Evolutionary conservation across 1,140 invertebrate species (phyloP), one percentile per base, ranked within the genome.

Genomic region (Bombyx mandarina): DNA sequence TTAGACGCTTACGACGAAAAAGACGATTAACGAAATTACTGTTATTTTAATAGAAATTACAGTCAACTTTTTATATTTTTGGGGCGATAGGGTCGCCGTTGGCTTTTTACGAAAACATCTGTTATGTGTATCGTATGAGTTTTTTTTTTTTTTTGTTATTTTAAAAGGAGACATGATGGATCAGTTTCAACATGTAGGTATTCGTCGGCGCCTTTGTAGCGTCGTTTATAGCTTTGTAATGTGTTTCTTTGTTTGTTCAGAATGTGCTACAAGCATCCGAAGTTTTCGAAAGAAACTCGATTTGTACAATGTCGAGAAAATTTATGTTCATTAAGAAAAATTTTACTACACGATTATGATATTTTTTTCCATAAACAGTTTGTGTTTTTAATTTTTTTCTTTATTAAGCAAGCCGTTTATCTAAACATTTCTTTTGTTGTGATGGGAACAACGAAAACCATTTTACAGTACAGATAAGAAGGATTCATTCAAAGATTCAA

Each of bases 151-250:
- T 66, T 86, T 84, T 83, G 77, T 83, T 82, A 82, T 86, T 83
- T 83, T 76, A 85, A 83, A 86, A 86, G 82, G 80, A 83, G 82
- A 85, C 83, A 83, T 85, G 83, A 86, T 85, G 82, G 82, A 86
- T 86, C 83, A 85, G 83, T 85, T 85, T 86, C 83, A 86, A 86
- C 83, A 82, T 82, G 73, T 35, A 35, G 26, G 26, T 83, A 83
- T 72, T 77, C 71, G 81, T 76, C 83, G 83, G 83, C 74, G 67
- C 71, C 79, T 86, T 86, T 86, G 83, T 83, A 79, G 79, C 66
- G 72, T 71, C 76, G 68, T 86, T 86, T 86, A 86, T 82, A 78
- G 81, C 75, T 82, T 81, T 81, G 82, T 84, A 86, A 86, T 85
- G 83, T 83, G 76, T 84, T 85, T 82, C 81, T 79, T 84, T 86